Evolutionary conservation across 2,113 vertebrate genomes (phyloP).

Genomic region (Donacobius atricapilla): DNA sequence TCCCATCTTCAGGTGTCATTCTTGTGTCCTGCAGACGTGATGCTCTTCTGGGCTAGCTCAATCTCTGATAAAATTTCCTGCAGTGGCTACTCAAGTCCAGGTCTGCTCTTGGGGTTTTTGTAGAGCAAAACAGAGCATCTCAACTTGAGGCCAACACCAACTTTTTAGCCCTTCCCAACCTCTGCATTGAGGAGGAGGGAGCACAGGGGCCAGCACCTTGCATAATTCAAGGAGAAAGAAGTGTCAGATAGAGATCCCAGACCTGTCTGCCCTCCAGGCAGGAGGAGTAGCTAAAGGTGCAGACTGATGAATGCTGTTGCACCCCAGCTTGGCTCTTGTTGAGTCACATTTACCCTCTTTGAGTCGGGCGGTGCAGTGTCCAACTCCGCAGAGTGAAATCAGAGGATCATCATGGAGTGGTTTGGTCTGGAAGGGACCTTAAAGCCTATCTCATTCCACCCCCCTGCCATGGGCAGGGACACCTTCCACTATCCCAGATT

Average conservation of each 20-base stretch:
- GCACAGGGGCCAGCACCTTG: neutral
- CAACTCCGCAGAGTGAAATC: neutral
- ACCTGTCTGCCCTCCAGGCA: neutral
- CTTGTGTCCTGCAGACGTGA: neutral
- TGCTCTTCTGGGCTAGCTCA: neutral
- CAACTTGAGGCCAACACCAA: rapidly evolving
- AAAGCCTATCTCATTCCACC: neutral
- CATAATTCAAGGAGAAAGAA: neutral
- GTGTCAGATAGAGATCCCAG: neutral
- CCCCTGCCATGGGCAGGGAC: neutral
- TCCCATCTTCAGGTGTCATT: neutral
- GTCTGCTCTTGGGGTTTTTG: neutral
- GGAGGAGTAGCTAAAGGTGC: neutral
- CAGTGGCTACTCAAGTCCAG: neutral
- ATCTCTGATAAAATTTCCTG: neutral
- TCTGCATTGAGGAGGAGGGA: neutral
- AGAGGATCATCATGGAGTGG: neutral
- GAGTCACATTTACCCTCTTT: neutral
- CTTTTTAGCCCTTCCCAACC: neutral
- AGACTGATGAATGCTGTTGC: neutral
- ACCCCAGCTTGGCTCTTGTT: neutral
- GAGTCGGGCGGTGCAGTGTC: neutral
- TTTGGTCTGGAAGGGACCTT: neutral
- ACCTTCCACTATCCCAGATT: neutral
- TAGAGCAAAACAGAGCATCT: neutral